phyloP scores from a whole-genome alignment of 2,888 invertebrate species.

The Dasypogon diadema region DNA sequence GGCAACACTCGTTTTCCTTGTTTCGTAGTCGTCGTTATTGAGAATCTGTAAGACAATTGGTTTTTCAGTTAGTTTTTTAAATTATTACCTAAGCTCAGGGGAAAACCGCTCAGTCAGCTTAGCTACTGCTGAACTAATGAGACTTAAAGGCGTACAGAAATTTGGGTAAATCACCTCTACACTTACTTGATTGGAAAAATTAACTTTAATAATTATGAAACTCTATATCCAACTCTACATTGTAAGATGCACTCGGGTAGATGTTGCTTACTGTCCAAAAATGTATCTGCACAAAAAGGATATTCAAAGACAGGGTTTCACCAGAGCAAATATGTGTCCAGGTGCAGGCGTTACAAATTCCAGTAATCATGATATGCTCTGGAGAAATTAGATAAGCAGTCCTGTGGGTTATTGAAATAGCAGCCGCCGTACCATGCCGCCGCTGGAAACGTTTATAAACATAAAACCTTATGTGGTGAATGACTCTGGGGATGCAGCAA shows the following conservation, averaged over 20 bases:
- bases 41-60: slow-evolving; percentile 11
- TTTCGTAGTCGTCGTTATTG: neutral
- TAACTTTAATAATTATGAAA: slow-evolving; percentile 18
- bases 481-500: slow-evolving; percentile 33
- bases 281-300: too few species aligned
- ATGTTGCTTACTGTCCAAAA: too few species aligned
- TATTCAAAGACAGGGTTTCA: neutral
- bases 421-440: neutral
- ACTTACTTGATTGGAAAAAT: slow-evolving; percentile 28
- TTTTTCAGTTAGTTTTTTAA: slow-evolving; percentile 6
- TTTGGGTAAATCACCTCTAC: slow-evolving; percentile 14
- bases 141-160: neutral
- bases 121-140: neutral
- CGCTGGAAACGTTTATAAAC: slow-evolving; percentile 37
- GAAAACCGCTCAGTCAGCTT: too few species aligned
- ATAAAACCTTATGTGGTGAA: slow-evolving; percentile 48
- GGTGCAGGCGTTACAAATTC: slow-evolving; percentile 41
- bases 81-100: too few species aligned
- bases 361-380: slow-evolving; percentile 40
- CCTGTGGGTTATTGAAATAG: slow-evolving; percentile 32
- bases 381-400: slow-evolving; percentile 45
- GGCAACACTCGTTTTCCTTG: neutral
- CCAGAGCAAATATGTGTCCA: slow-evolving; percentile 1
- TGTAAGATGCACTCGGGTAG: too few species aligned
- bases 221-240: neutral